Conservation (phyloP, 2,888 invertebrate species). For the Hirtodrosophila trivittata region DNA sequence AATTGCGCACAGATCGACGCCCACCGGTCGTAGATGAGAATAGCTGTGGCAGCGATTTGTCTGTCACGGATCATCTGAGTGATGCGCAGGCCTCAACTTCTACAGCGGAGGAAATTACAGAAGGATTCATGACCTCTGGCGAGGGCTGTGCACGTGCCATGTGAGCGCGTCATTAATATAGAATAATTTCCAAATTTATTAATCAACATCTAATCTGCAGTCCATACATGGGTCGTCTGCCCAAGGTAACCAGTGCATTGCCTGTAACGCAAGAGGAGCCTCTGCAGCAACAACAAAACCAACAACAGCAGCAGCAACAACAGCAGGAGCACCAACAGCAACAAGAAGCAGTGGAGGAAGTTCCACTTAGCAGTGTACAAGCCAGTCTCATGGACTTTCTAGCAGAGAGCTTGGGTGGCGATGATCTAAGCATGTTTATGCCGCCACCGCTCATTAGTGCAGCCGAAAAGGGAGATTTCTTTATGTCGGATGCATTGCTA, state of each 20-base stretch:
- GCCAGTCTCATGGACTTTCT: slow-evolving; percentile 83
- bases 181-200: background rate
- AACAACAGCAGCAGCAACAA: background rate
- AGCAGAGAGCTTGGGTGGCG: slow-evolving; percentile 80
- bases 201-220: slow-evolving; percentile 43
- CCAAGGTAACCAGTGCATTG: slow-evolving; percentile 43
- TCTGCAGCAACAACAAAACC: too few species aligned
- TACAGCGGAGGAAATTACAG: slow-evolving; percentile 11
- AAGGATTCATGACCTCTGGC: slow-evolving; percentile 18
- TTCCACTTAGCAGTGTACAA: slow-evolving; percentile 79
- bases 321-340: background rate
- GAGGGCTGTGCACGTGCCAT: slow-evolving; percentile 80
- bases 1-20: slow-evolving; percentile 72
- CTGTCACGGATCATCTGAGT: slow-evolving; percentile 64
- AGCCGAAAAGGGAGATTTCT: slow-evolving; percentile 73
- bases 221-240: slow-evolving; percentile 82
- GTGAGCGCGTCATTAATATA: slow-evolving; percentile 55
- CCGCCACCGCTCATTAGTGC: slow-evolving; percentile 72
- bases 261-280: background rate
- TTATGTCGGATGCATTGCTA: slow-evolving; percentile 73
- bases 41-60: slow-evolving; percentile 70
- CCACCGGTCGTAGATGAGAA: slow-evolving; percentile 73
- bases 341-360: slow-evolving; percentile 7
- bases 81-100: slow-evolving; percentile 37
- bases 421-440: slow-evolving; percentile 78